Evolutionary conservation across 2,113 vertebrate species (phyloP).

Genomic region (Neolamprologus variostigma): DNA sequence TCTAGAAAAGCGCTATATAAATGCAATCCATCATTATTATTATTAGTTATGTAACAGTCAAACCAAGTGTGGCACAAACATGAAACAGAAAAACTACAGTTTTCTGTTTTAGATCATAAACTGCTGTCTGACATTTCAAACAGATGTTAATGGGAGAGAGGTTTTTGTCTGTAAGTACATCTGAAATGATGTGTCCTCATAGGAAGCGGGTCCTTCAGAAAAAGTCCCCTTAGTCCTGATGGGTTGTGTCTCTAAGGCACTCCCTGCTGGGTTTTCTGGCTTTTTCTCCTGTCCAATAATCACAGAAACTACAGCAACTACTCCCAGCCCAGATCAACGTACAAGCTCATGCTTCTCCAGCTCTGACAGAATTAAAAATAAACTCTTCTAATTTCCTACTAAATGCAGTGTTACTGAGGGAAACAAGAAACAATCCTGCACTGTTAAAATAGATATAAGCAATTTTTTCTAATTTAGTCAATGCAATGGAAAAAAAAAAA

Average conservation of each 20-base stretch:
- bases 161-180: fast-evolving
- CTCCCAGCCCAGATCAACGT: background rate
- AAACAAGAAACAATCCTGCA: background rate
- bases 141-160: background rate
- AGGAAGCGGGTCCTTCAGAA: background rate
- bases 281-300: background rate
- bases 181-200: background rate
- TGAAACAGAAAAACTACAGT: background rate
- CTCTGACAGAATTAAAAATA: background rate
- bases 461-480: background rate
- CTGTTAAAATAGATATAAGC: background rate
- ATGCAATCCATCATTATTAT: fast-evolving
- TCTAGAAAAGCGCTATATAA: fast-evolving
- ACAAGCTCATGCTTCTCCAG: background rate
- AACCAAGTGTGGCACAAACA: background rate
- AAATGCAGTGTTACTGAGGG: background rate
- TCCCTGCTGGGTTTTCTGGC: background rate
- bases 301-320: background rate
- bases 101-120: background rate
- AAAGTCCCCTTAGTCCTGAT: background rate
- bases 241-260: background rate
- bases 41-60: background rate
- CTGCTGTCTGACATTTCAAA: background rate
- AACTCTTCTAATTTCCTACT: background rate
- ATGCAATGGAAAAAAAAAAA: fast-evolving